Evolutionary conservation across 2,113 vertebrate genomes (phyloP), one percentile per base, ranked within the genome.

Genomic region (Sminthopsis crassicaudata): DNA sequence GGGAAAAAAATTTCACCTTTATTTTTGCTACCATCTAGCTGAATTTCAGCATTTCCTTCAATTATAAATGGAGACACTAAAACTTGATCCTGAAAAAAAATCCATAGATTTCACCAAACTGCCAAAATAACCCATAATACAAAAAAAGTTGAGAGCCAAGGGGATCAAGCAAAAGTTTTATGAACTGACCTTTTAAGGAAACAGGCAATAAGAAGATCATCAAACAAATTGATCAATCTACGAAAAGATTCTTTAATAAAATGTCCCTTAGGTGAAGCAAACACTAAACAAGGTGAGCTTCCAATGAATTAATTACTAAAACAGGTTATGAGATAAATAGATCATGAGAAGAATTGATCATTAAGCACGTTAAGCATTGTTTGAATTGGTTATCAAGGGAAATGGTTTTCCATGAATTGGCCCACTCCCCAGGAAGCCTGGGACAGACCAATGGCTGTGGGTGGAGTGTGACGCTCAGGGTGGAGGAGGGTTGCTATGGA

Each of bases 401-500:
- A 84, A 84, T 84, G n/a, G 36, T 84, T 84, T 84, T 42, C 67
- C 67, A 84, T 84, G 67, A 84, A 84, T 84, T 84, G 67, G 67
- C 67, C n/a, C 67, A 84, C 67, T 84, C 67, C n/a, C 67, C 67
- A 84, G n/a, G n/a, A 84, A 84, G n/a, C 67, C 67, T 84, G 19
- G 67, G 67, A 42, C 67, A 84, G 67, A 84, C 67, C 67, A 84
- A 84, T 84, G 67, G 36, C 67, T 84, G 67, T 84, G 67, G 67
- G 67, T 84, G 67, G 67, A 42, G 19, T 84, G 67, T 84, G 67
- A 84, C 67, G n/a, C 67, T 84, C n/a, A 42, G 67, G 67, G 67
- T 84, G 67, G 67, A 84, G 67, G 67, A 84, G 67, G 36, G 67
- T 84, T 84, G n/a, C 67, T 84, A 84, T 84, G 67, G 67, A 84